Evolutionary conservation across 1,140 invertebrate species (phyloP), one percentile per base, ranked within the genome.

Genomic region (Meloidogyne floridensis): DNA sequence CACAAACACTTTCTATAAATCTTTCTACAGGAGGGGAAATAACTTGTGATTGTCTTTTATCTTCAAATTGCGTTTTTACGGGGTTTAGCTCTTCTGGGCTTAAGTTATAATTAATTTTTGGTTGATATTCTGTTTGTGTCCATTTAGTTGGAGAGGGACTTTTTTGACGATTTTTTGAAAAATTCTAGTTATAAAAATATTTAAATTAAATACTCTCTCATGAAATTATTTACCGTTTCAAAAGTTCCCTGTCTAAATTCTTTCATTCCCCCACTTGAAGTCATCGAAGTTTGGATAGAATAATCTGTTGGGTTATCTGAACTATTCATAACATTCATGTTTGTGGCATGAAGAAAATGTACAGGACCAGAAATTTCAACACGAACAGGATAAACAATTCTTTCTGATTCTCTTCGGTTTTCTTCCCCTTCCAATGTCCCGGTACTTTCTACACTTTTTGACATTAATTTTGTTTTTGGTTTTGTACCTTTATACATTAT

Each of bases 321-420:
- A 47, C 18, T 73, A 54, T 20, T 53, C 10, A 47, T 3, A 47
- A 79, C 65, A 70, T 79, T 79, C 51, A 79, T 54, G 47, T 79
- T 79, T 11, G 74, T 77, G 7, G 75, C 75, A 3, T 73, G 72
- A 56, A 81, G 70, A 71, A 81, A 81, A 54, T 81, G 71, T 8
- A 81, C 74, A 18, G 80, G 80, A 10, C 80, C 80, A 15, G n/a
- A 53, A 51, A 81, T 75, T 51, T 81, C 72, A 54, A 81, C 80
- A 51, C 15, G 56, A 7, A 76, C 75, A 6, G 75, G 69, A 81
- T 18, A 18, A 20, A 15, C 18, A n/a, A n/a, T n/a, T n/a, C n/a
- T n/a, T 81, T 56, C 70, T 82, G 0, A n/a, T 77, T 6, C 8
- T 73, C 15, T 15, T 18, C 2, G 2, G 70, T 2, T 32, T 43